A percentile compares a stretch with the other conserved stretches of the same genome.
These are phyloP conservation scores for Malacoraja senta DNA, from an alignment of 2,797 vertebrate species.

Conservation along the genomic window DNA sequence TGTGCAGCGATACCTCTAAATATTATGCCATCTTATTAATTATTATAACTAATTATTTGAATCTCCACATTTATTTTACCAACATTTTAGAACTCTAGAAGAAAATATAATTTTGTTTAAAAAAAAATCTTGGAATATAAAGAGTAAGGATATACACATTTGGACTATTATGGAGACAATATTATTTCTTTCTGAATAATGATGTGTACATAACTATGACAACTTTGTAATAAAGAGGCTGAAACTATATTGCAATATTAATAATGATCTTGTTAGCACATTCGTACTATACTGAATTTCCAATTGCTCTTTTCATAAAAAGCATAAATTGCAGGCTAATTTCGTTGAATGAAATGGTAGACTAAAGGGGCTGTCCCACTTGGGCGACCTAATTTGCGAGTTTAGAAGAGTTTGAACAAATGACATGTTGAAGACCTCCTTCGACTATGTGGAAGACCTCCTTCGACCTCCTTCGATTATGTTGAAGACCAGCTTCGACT, in stretches of 20 bases:
- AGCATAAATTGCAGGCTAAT: not conserved
- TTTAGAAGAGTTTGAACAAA: too few species aligned
- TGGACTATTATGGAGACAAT: not conserved
- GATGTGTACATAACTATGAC: not conserved
- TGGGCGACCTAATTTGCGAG: too few species aligned
- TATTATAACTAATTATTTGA: conserved; percentile 34
- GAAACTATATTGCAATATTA: not conserved
- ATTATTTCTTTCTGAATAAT: not conserved
- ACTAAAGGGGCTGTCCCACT: too few species aligned
- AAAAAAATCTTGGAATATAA: not conserved
- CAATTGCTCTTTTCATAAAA: not conserved
- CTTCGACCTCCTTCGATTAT: too few species aligned
- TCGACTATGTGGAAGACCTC: too few species aligned
- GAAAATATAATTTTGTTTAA: conserved; percentile 20
- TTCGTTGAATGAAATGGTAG: not conserved
- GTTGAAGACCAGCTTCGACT: too few species aligned
- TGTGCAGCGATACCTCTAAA: not conserved
- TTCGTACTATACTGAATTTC: not conserved
- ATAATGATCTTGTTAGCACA: not conserved
- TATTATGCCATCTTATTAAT: not conserved
- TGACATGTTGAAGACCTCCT: too few species aligned
- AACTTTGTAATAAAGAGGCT: not conserved
- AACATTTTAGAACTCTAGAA: conserved; percentile 2
- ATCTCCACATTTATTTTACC: not conserved
- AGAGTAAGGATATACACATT: conserved; percentile 17